Base-by-base conservation (phyloP, 1,140 invertebrate genomes). In the Euura lappo region DNA sequence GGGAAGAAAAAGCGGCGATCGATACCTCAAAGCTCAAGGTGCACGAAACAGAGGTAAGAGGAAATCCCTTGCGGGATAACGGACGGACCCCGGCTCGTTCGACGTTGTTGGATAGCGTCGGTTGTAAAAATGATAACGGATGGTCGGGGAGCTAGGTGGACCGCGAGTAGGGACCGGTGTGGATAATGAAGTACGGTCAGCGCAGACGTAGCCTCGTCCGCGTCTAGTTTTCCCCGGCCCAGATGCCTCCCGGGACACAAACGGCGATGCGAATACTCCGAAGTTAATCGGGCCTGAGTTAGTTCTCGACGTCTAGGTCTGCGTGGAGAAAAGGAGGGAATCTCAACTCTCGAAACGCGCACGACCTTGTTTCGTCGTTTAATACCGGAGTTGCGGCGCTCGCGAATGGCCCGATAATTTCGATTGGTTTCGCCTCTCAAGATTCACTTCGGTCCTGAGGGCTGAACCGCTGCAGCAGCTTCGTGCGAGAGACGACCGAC, bases 71-170 rank as follows among this genome's bases (percentile, higher is more conserved):
- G 81, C 79, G 84, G 82, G 83, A 72, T 69, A 87, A 86, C 83
- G 85, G 85, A 88, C 51, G 51, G 51, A 60, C 51, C 51, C 51
- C 13, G 51, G 51, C 81, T 87, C 87, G 87, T 88, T 87, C 86
- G 86, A 87, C 86, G 87, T 87, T 88, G 86, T 87, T 88, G 83
- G 85, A 88, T 88, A 85, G 86, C 84, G 85, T 84, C 85, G 87
- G 86, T 85, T 86, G 85, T 87, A 88, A 88, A 88, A 88, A 88
- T 87, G 85, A 88, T 88, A 88, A 87, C 85, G 83, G 81, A 88
- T 86, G 86, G 87, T 82, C 85, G 80, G 79, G 79, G 84, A 85
- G 84, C 80, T 81, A 64, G 79, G 78, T 77, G 79, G 84, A 79
- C 85, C 85, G 81, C 79, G 69, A 83, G 85, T 60, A 8, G 78